Base-by-base conservation (phyloP, 1,140 invertebrate species). In the Hylaeus volcanicus region DNA sequence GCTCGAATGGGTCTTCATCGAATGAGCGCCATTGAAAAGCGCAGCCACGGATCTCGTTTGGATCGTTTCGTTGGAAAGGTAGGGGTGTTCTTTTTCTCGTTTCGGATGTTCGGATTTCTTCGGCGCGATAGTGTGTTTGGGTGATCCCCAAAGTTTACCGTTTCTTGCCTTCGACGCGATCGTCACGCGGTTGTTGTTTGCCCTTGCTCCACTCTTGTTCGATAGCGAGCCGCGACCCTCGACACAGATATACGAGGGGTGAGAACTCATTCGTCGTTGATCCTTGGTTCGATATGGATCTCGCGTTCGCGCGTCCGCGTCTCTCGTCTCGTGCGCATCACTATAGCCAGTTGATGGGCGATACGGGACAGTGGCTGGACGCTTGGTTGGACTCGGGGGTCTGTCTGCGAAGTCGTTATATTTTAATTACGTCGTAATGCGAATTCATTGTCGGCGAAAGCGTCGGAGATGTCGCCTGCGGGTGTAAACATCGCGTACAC, bases 391-490 rank as follows among this genome's bases (percentile, higher is more conserved):
- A 69, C 82, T 88, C 86, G 86, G 86, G 45, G 5, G 45, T 1
- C 45, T 8, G 45, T 48, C 45, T 8, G 85, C 71, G 82, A 80
- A 84, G 89, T 89, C 89, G 90, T 91, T 90, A 90, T 88, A 89
- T 87, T 90, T 92, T 92, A 92, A 91, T 89, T 88, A 77, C 86
- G 82, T 85, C 88, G 86, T 91, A 91, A 92, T 89, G 82, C 85
- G 87, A 81, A 91, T 91, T 90, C 91, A 92, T 91, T 74, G 89
- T 76, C 81, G 51, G 37, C 39, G 71, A 83, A 72, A 80, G 79
- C 87, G 76, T 83, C 83, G 79, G 58, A 80, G 58, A 81, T 87
- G 84, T 85, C 85, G 85, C 84, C 89, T 88, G 88, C 82, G 89
- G 86, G 87, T 90, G 89, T 90, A 91, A 91, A 91, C 87, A 90